Evolutionary conservation across 1,140 invertebrate species (phyloP), one percentile per base, ranked within the genome.

Genomic region (Drosophila tristis): DNA sequence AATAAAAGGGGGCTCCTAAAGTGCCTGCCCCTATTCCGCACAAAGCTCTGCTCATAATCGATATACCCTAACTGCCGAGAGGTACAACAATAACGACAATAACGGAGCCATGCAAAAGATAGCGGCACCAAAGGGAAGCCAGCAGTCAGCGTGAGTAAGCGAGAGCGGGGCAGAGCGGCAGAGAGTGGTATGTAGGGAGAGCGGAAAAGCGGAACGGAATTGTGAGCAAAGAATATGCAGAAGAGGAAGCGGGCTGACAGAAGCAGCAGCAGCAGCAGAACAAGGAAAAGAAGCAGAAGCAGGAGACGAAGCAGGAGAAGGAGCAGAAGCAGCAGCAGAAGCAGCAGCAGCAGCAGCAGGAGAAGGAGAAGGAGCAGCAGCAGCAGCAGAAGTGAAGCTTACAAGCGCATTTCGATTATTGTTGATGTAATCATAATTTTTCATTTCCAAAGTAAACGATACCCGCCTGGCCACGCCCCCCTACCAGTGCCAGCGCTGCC

Each of bases 351-450:
- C 26, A 6, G 5, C 66, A 47, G 43, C 16, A 16, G 16, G 45
- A 39, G 50, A 50, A 49, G 44, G 11, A 55, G 25, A 25, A 23
- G 2, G 2, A 56, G 44, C 20, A 42, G 59, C 39, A 55, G 50
- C 45, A 62, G 68, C 39, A 75, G 43, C 53, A 60, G 47, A 25
- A 47, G 75, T 65, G 71, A 39, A 89, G 79, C 84, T 87, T 87
- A 89, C 84, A 87, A 87, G 84, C 84, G 84, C 75, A 87, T 87
- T 87, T 87, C 84, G 84, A 89, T 87, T 87, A 89, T 89, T 87
- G 84, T 87, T 87, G 84, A 87, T 87, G 84, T 87, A 87, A 87
- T 87, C 84, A 87, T 87, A 87, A 87, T 87, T 87, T 87, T 87
- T 87, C 84, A 87, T 87, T 87, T 89, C 84, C 79, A 87, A 89